Base-by-base conservation (phyloP, 2,113 vertebrate species). In the Mus spicilegus region DNA sequence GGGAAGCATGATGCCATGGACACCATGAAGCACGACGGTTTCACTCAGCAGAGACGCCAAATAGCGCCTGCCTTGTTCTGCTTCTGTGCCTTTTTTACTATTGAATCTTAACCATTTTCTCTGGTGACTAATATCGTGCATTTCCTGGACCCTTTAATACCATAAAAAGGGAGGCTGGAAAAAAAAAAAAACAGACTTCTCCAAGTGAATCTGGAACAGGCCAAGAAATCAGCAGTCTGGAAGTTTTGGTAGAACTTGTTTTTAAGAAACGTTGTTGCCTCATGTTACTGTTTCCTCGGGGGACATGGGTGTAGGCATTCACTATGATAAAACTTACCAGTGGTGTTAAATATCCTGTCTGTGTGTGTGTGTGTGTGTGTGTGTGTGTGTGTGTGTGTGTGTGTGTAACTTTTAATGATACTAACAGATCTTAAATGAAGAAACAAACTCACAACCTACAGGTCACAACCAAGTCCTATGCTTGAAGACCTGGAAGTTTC, bases 51-150 rank as follows among this genome's bases (percentile, higher is more conserved):
- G 46, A 86, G 91, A 70, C 72, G 87, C 10, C 54, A 88, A 19
- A 92, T 33, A 67, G 24, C 93, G 28, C 70, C 70, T 87, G 13
- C 69, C 69, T 69, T 77, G 69, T 28, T 91, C 22, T 94, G 65
- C 84, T 94, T 95, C 89, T 94, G 46, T 58, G 91, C 89, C 78
- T 75, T 58, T 87, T 91, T 77, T 89, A 72, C 63, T 75, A 92
- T 33, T 93, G 39, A 97, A 90, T 84, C 63, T 93, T 92, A 84
- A 82, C 24, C 58, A 96, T 94, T 89, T 81, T 88, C 33, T 86
- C 39, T 69, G 26, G 9, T 67, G 17, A 86, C 54, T 58, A 73
- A 73, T 54, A 51, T 24, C 33, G 10, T 69, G 84, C 11, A 46
- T 36, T 77, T 89, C 75, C 58, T 8, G 54, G 89, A 92, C 65